A percentile compares a stretch with the other conserved stretches of the same genome.
phyloP scores from a whole-genome alignment of 2,113 vertebrate genomes.

The Spheniscus mendiculus region DNA sequence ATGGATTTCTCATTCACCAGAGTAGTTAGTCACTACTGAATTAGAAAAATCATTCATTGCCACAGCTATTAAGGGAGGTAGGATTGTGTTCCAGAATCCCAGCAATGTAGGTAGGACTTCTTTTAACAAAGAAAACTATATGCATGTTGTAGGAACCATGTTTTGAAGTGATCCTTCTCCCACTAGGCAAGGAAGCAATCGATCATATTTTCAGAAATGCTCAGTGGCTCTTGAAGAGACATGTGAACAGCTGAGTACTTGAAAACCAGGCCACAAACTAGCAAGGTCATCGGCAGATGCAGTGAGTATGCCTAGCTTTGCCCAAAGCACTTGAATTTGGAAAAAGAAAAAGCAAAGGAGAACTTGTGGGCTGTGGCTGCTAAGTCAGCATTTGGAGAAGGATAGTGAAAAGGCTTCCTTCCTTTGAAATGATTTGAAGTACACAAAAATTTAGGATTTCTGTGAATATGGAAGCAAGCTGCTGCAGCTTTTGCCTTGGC shows the following conservation, averaged over 20 bases:
- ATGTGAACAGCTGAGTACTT: neutral
- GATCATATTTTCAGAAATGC: neutral
- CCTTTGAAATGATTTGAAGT: neutral
- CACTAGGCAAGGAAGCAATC: neutral
- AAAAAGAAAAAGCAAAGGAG: neutral
- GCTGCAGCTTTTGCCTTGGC: neutral
- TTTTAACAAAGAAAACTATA: neutral
- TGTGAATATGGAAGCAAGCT: neutral
- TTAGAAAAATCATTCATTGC: neutral
- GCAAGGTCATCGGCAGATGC: neutral
- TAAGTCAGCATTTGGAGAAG: constrained; percentile 21
- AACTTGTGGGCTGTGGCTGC: constrained; percentile 5
- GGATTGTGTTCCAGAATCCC: neutral
- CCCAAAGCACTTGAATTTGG: neutral
- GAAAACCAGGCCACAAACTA: neutral
- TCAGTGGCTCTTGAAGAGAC: neutral
- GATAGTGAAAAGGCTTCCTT: neutral
- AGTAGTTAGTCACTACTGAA: neutral
- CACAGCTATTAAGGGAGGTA: neutral
- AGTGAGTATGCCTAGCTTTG: neutral
- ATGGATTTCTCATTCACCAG: neutral
- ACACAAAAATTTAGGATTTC: neutral
- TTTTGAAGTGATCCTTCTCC: neutral
- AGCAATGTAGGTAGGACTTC: neutral
- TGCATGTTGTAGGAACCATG: neutral